Conservation (phyloP, 2,797 vertebrate genomes). For the Psittacula derbiana region DNA sequence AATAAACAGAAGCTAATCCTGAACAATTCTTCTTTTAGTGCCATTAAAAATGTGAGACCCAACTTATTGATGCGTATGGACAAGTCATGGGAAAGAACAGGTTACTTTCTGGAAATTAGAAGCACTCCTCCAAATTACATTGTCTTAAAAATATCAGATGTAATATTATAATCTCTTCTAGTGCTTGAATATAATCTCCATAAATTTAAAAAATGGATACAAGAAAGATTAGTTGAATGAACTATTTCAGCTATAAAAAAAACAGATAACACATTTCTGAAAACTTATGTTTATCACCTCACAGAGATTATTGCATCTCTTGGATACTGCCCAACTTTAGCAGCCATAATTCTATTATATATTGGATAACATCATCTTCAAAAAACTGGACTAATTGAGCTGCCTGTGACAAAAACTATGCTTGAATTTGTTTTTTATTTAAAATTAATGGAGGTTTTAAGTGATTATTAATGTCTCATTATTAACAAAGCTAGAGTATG, state of each 20-base stretch:
- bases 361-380: not conserved
- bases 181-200: conserved; percentile 64
- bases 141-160: conserved; percentile 66
- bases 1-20: not conserved
- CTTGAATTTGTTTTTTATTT: not conserved
- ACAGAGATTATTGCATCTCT: not conserved
- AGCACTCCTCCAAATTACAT: conserved; percentile 58
- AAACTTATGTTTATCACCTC: not conserved
- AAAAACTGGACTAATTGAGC: not conserved
- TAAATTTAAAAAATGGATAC: not conserved
- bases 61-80: conserved; percentile 30
- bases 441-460: not conserved
- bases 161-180: conserved; percentile 71
- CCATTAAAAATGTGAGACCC: conserved; percentile 60
- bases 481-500: not conserved
- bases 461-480: not conserved
- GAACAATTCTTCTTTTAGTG: not conserved
- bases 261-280: not conserved
- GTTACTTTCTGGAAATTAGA: not conserved
- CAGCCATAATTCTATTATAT: not conserved
- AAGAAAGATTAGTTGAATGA: not conserved
- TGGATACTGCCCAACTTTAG: not conserved
- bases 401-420: not conserved
- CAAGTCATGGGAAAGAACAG: not conserved
- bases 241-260: not conserved